These are phyloP conservation scores for Orthonyx spaldingii DNA, from an alignment of 2,113 vertebrate species.

Conservation along the genomic window DNA sequence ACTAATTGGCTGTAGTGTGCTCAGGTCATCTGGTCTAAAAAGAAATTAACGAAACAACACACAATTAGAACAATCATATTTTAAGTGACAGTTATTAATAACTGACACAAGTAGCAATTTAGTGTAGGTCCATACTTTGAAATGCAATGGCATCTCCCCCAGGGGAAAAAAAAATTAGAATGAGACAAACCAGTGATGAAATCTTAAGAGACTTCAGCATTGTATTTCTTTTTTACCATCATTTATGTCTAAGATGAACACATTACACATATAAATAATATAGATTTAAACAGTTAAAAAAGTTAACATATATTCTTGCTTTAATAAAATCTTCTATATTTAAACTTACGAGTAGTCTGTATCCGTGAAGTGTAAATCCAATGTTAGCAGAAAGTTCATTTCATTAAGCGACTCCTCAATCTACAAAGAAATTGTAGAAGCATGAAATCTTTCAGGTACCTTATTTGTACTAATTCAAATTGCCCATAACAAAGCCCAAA, in stretches of 20 bases:
- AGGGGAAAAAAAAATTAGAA: neutral
- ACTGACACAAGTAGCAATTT: neutral
- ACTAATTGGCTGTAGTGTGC: conserved; percentile 92
- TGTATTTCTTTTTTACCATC: neutral
- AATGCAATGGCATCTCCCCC: neutral
- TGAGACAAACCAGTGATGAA: neutral
- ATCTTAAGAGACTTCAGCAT: neutral
- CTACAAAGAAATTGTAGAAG: conserved; percentile 72
- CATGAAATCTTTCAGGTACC: neutral
- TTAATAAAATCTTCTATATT: neutral
- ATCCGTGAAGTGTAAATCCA: conserved; percentile 97
- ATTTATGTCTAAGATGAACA: neutral
- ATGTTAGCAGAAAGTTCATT: conserved; percentile 90
- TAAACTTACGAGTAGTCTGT: conserved; percentile 95
- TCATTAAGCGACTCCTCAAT: conserved; percentile 95
- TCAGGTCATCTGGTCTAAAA: conserved; percentile 86
- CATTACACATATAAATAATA: neutral
- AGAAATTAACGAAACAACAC: neutral
- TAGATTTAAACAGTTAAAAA: neutral
- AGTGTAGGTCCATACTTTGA: neutral
- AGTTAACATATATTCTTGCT: neutral
- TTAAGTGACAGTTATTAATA: neutral
- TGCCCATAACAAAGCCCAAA: neutral
- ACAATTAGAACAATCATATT: neutral
- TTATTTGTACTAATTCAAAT: neutral